phyloP scores from a whole-genome alignment of 2,797 vertebrate genomes.

The Serranus cabrilla region DNA sequence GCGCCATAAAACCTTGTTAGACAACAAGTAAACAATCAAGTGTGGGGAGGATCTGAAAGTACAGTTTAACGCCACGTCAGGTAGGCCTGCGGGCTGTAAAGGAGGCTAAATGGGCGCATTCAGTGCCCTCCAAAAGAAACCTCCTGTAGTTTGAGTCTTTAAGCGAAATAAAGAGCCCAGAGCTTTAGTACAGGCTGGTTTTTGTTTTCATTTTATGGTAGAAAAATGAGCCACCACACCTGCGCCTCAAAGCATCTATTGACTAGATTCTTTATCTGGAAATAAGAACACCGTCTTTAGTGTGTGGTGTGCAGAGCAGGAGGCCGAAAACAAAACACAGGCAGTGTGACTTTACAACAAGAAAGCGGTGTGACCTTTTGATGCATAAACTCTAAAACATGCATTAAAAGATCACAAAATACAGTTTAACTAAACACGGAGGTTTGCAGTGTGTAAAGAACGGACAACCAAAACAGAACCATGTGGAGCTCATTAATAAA shows the following conservation, averaged over 20 bases:
- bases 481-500: not conserved
- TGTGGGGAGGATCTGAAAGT: conserved; percentile 60
- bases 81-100: conserved; percentile 73
- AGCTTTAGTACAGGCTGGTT: conserved; percentile 48
- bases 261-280: conserved; percentile 25
- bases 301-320: not conserved
- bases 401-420: conserved; percentile 11
- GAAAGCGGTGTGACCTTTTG: conserved; percentile 1
- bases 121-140: conserved; percentile 59
- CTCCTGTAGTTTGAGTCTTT: conserved; percentile 71
- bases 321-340: conserved; percentile 17
- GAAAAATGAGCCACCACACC: conserved; percentile 64
- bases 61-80: conserved; percentile 73
- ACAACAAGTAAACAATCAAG: conserved; percentile 80
- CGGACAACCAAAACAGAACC: not conserved
- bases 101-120: conserved; percentile 65
- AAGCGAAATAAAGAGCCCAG: conserved; percentile 47
- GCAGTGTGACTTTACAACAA: not conserved
- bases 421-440: not conserved
- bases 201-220: conserved; percentile 68
- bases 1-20: conserved; percentile 70
- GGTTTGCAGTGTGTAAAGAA: not conserved
- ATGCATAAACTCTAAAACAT: not conserved
- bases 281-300: conserved; percentile 20
- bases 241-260: conserved; percentile 53